A percentile compares a stretch with the other conserved stretches of the same genome.
phyloP scores from a whole-genome alignment of 2,113 vertebrate species.

The Leiothrix lutea region DNA sequence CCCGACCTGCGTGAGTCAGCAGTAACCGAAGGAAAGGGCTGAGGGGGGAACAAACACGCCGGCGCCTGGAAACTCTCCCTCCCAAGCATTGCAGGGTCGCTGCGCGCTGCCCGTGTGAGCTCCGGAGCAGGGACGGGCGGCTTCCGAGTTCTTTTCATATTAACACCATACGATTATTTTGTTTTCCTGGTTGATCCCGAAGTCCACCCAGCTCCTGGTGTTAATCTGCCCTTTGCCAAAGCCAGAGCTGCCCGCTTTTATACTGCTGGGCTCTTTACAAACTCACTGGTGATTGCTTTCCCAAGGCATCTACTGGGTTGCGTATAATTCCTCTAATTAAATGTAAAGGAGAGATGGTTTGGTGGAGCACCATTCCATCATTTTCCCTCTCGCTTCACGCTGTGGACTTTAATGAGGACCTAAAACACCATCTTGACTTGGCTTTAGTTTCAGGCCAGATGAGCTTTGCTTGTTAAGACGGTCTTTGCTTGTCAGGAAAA shows the following conservation, averaged over 20 bases:
- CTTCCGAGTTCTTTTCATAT: neutral
- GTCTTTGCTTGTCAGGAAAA: conserved; percentile 75
- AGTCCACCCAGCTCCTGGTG: conserved; percentile 4
- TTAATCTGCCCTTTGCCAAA: conserved; percentile 38
- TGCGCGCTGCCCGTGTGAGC: neutral
- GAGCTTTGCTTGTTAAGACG: conserved; percentile 73
- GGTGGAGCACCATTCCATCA: conserved; percentile 67
- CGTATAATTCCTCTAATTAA: conserved; percentile 78
- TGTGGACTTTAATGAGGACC: conserved; percentile 77
- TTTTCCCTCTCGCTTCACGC: conserved; percentile 68
- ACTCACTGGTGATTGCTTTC: conserved; percentile 58
- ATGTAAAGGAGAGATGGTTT: conserved; percentile 72
- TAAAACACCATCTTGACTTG: conserved; percentile 74
- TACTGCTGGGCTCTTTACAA: conserved; percentile 21
- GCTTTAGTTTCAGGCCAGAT: conserved; percentile 75
- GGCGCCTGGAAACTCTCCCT: conserved; percentile 34
- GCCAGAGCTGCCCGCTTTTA: neutral
- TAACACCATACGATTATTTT: neutral
- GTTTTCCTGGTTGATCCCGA: neutral
- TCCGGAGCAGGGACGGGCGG: neutral
- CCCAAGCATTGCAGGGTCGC: neutral
- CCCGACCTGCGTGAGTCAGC: conserved; percentile 62
- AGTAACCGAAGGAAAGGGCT: conserved; percentile 47
- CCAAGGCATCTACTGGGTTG: conserved; percentile 65
- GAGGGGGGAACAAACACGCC: conserved; percentile 17